Percentiles rank a stretch among this genome's conserved stretches.
Conservation (phyloP, 2,113 vertebrate species). For the Elephas maximus region DNA sequence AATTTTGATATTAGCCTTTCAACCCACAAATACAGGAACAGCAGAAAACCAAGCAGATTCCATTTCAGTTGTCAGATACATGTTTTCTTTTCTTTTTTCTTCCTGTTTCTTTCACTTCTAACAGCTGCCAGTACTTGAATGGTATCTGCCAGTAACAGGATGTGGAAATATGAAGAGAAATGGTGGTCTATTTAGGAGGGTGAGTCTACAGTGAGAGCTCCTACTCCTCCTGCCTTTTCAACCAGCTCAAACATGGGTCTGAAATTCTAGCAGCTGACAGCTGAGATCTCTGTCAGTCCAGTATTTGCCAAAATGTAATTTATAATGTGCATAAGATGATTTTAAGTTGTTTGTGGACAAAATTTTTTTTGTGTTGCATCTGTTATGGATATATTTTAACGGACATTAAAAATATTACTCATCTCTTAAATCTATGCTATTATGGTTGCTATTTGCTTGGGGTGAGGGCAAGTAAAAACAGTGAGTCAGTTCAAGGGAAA, state of each 20-base stretch:
- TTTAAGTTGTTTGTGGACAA: neutral
- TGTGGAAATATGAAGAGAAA: neutral
- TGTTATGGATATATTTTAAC: constrained; percentile 50
- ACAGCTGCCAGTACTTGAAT: constrained; percentile 53
- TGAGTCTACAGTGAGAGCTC: neutral
- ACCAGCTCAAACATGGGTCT: neutral
- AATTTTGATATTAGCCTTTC: constrained; percentile 89
- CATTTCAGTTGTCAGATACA: constrained; percentile 54
- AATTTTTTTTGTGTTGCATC: neutral
- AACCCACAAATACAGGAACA: constrained; percentile 68
- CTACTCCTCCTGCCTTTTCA: neutral
- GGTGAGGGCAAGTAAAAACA: constrained; percentile 13
- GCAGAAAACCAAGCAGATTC: constrained; percentile 61
- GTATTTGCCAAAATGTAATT: neutral
- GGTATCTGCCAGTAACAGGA: neutral
- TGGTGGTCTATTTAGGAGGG: neutral
- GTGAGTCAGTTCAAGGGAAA: neutral
- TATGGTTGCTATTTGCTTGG: neutral
- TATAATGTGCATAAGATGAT: neutral
- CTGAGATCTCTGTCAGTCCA: constrained; percentile 4
- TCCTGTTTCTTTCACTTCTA: neutral
- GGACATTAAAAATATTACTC: neutral
- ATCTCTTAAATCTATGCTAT: neutral
- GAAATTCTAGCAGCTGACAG: constrained; percentile 17
- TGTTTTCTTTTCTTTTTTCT: constrained; percentile 25